Evolutionary conservation across 2,113 vertebrate genomes (phyloP).

Genomic region (Odocoileus virginianus): DNA sequence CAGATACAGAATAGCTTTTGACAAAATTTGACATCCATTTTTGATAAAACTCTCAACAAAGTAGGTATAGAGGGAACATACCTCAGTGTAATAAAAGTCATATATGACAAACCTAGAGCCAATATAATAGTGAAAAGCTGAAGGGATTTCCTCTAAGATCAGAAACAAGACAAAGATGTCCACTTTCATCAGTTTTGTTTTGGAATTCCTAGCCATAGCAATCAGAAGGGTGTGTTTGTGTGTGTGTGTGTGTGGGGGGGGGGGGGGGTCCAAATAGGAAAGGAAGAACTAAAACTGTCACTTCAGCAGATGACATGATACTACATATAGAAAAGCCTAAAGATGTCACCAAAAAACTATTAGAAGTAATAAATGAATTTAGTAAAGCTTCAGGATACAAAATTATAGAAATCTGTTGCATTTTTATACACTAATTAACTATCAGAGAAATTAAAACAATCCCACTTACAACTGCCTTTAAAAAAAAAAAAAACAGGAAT

Average conservation of each 20-base stretch:
- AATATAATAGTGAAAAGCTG: not conserved
- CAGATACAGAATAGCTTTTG: not conserved
- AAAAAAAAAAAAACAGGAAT: not conserved
- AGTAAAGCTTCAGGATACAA: not conserved
- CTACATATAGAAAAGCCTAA: not conserved
- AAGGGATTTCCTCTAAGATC: not conserved
- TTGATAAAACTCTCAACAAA: not conserved
- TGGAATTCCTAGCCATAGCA: not conserved
- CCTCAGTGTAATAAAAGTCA: not conserved
- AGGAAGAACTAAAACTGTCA: not conserved
- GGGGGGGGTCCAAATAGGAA: not conserved
- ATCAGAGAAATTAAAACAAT: not conserved
- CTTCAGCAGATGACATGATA: not conserved
- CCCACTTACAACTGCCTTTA: not conserved
- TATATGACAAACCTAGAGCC: not conserved
- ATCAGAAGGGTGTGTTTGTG: not conserved
- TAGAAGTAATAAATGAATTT: not conserved
- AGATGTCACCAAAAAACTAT: not conserved
- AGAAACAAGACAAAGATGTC: not conserved
- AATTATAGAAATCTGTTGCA: not conserved
- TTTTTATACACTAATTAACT: not conserved
- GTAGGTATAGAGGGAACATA: not conserved
- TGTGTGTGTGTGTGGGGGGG: too few relatives aligned
- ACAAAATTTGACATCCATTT: not conserved
- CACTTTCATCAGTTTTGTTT: not conserved